Evolutionary conservation across 2,113 vertebrate genomes (phyloP), one percentile per base, ranked within the genome.

Genomic region (Oreotragus oreotragus): DNA sequence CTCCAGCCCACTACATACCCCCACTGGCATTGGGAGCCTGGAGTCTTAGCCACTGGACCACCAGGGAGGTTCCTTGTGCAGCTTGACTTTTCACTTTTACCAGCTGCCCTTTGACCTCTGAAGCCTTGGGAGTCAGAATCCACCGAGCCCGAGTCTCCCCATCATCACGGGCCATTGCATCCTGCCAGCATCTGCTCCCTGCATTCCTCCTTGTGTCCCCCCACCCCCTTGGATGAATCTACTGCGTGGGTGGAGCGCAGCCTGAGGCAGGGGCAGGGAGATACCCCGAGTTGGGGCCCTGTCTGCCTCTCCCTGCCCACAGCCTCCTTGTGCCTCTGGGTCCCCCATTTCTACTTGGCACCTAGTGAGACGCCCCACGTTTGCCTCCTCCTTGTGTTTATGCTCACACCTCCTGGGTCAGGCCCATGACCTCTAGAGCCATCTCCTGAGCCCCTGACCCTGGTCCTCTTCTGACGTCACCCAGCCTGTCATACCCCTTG

Each of bases 291-390:
- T 45, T 9, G n/a, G 79, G 12, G 77, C 25, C 43, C 94, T 76
- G 9, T 33, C n/a, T 23, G 81, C 95, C 28, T 57, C 43, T 13
- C 2, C 92, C 33, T 14, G 10, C 64, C 90, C 8, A 5, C 53
- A 1, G 55, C 84, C 80, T 93, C 90, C 58, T 84, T 98, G 23
- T 97, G 98, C 39, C 88, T 98, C 53, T 97, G 98, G 6, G 98
- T 98, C 45, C 97, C 98, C 1, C 98, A 98, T 17, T 84, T 85
- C 30, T 17, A 21, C 19, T n/a, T 1, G 11, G 58, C 98, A 97
- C 70, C 96, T 98, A 30, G 92, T 98, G 80, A 98, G 94, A 53
- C 91, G 2, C 90, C 97, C 7, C 96, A 96, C 25, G 90, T 97
- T 95, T 98, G 98, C 55, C 98, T 97, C 1, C 45, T 45, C 33